Evolutionary conservation across 2,113 vertebrate species (phyloP).

Genomic region (Lophotis ruficrista): DNA sequence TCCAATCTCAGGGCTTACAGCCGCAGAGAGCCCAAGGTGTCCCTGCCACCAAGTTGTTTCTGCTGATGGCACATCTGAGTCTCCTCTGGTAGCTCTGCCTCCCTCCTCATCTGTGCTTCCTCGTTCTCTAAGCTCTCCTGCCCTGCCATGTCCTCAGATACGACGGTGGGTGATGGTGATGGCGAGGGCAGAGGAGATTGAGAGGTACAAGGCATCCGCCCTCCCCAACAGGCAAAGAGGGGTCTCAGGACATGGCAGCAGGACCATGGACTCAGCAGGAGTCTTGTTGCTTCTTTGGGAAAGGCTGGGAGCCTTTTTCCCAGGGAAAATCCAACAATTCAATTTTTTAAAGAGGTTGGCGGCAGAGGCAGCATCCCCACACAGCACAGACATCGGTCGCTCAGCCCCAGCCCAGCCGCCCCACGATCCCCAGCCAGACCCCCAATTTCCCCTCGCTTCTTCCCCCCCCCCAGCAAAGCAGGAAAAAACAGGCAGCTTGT

Average conservation of each 20-base stretch:
- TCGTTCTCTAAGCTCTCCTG: background rate
- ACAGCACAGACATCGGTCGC: background rate
- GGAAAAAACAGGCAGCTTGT: slow-evolving; percentile 61
- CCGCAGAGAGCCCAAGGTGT: background rate
- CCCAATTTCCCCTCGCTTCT: background rate
- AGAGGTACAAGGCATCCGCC: background rate
- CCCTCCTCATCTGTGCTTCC: background rate
- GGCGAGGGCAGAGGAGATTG: too few relatives aligned
- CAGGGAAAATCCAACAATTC: background rate
- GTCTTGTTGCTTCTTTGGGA: background rate
- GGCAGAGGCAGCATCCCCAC: background rate
- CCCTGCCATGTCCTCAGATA: background rate
- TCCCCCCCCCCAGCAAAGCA: slow-evolving; percentile 28
- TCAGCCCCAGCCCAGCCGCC: background rate
- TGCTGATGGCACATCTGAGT: background rate
- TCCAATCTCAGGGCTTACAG: background rate
- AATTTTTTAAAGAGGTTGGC: background rate
- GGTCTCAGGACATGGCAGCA: background rate
- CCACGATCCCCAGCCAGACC: background rate
- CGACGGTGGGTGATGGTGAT: fast-evolving
- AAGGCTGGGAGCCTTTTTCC: background rate
- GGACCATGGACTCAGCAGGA: background rate
- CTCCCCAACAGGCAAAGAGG: background rate
- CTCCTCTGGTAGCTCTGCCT: background rate
- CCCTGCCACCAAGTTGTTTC: background rate